Evolutionary conservation across 2,113 vertebrate species (phyloP).

Genomic region (Elephas maximus): DNA sequence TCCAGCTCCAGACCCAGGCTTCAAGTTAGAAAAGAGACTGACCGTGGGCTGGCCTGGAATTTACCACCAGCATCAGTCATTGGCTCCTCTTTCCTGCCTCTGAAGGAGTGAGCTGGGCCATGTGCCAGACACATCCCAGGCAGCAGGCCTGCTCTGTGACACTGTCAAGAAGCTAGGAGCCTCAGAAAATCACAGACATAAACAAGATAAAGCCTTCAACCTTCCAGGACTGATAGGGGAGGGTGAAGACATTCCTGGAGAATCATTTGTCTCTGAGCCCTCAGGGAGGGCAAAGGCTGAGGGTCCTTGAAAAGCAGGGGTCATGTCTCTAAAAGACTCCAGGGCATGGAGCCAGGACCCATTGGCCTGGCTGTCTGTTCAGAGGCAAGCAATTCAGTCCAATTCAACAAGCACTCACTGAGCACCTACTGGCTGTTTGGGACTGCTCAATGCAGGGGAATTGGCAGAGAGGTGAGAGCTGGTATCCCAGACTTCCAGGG

Average conservation of each 20-base stretch:
- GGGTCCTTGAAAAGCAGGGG: neutral
- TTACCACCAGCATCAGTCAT: neutral
- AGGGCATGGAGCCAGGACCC: neutral
- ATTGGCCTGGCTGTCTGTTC: neutral
- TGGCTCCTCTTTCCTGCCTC: neutral
- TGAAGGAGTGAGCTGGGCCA: conserved; percentile 33
- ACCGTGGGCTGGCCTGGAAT: neutral
- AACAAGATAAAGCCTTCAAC: conserved; percentile 84
- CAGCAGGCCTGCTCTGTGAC: conserved; percentile 81
- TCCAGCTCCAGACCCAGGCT: neutral
- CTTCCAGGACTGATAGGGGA: conserved; percentile 60
- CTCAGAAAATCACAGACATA: conserved; percentile 83
- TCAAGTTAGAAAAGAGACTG: neutral
- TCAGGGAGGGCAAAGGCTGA: neutral
- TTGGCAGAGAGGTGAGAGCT: neutral
- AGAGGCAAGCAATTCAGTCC: neutral
- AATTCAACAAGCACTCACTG: neutral
- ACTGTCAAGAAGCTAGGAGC: conserved; percentile 82
- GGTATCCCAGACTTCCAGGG: neutral
- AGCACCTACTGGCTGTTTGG: neutral
- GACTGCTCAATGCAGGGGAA: neutral
- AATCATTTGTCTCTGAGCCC: conserved; percentile 44
- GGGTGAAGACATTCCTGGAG: conserved; percentile 55
- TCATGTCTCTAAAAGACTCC: neutral
- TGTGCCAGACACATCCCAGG: conserved; percentile 79